A percentile compares a stretch with the other conserved stretches of the same genome.
Conservation (phyloP, 2,797 vertebrate species). For the Hephaestus fuliginosus region DNA sequence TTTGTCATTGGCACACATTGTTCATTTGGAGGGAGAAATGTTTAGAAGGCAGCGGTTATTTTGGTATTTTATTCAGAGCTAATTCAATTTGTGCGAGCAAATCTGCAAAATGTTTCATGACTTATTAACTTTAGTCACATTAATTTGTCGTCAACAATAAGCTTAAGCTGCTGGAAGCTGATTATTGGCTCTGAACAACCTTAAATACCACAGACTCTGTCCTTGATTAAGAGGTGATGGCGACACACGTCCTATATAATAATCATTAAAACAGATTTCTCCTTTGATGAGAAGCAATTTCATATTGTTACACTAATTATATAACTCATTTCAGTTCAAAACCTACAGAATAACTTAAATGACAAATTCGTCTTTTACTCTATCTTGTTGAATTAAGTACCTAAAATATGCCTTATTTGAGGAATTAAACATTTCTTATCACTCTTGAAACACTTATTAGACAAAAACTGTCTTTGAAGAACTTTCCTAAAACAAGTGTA, state of each 20-base stretch:
- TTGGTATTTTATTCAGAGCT: neutral
- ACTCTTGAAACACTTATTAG: too few relatives aligned
- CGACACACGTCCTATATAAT: neutral
- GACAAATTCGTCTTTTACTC: too few relatives aligned
- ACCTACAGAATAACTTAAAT: too few relatives aligned
- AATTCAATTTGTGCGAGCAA: neutral
- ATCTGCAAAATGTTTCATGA: neutral
- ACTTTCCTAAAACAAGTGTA: too few relatives aligned
- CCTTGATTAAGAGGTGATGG: neutral
- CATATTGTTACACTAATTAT: too few relatives aligned
- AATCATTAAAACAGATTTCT: neutral
- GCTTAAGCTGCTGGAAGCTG: constrained; percentile 26
- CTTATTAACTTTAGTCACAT: neutral
- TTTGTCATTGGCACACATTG: neutral
- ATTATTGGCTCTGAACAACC: constrained; percentile 9
- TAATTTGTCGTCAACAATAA: constrained; percentile 6
- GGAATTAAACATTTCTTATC: too few relatives aligned
- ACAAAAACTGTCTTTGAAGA: too few relatives aligned
- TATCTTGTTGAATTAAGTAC: too few relatives aligned
- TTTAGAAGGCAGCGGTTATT: neutral
- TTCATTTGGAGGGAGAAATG: neutral
- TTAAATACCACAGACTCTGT: neutral
- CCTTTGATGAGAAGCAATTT: neutral
- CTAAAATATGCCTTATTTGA: too few relatives aligned
- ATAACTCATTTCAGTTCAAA: too few relatives aligned